A percentile compares a stretch with the other conserved stretches of the same genome.
phyloP scores from a whole-genome alignment of 2,113 vertebrate genomes.

The Lanius collurio region DNA sequence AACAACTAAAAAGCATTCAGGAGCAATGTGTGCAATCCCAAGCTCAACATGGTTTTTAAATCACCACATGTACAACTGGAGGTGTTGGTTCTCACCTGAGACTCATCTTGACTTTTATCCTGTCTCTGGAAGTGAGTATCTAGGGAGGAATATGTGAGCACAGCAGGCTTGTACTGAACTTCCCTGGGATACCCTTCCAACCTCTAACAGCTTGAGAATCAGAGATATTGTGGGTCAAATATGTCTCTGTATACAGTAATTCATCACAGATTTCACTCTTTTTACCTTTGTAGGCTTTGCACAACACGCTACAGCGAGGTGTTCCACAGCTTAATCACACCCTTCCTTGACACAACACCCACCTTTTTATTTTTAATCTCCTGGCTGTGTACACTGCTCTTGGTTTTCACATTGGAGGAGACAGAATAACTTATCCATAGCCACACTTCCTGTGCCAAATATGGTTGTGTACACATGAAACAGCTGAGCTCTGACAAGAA shows the following conservation, averaged over 20 bases:
- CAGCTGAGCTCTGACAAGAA: neutral
- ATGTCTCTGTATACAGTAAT: neutral
- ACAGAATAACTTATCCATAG: neutral
- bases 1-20: neutral
- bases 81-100: neutral
- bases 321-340: neutral
- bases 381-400: neutral
- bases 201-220: neutral
- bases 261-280: neutral
- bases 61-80: neutral
- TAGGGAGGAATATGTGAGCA: neutral
- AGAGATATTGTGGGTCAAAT: neutral
- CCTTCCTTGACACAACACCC: neutral
- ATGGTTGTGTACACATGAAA: fast-evolving
- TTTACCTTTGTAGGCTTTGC: neutral
- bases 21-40: neutral
- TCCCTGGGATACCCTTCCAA: neutral
- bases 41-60: neutral
- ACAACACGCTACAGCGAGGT: neutral
- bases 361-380: neutral
- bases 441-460: neutral
- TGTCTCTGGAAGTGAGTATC: neutral
- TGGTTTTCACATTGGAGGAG: neutral
- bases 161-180: neutral
- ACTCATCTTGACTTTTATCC: neutral